Base-by-base conservation (phyloP, 2,888 invertebrate genomes). In the Epistrophe grossulariae region DNA sequence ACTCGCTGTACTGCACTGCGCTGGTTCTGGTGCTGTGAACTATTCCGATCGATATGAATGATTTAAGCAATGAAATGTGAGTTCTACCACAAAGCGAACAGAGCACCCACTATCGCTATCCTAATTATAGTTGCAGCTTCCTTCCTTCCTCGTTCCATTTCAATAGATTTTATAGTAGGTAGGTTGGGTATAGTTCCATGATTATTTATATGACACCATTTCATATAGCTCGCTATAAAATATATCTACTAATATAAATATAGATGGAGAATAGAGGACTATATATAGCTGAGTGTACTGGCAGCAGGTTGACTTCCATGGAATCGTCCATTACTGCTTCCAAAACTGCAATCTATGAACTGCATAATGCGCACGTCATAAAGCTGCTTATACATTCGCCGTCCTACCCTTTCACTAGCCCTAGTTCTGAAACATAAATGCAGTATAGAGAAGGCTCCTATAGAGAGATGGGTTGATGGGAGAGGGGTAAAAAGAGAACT, bases 101-200 rank as follows among this genome's bases (percentile, higher is more conserved):
- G 17, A 31, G 35, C 31, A 59, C 17, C 66, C 19, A 68, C 40
- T 19, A 73, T 31, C 57, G 71, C 45, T 31, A 59, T 66, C 43
- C 60, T 35, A 59, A 77, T 81, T 76, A 59, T 64, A 77, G 50
- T 59, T 72, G 66, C 68, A 73, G 68, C 45, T 55, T 78, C 68
- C 73, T 73, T 73, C 78, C 82, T 55, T 57, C 43, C 52, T 57
- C 17, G 52, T 64, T 48, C 60, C 38, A 68, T 73, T 78, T 55
- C 68, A 77, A 83, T 83, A 78, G 83, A 78, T 68, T 78, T 48
- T n/a, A 38, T 11, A 17, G 55, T 15, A 55, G 1, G 6, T 15
- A 40, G 68, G 43, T n/a, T 50, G 19, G 57, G n/a, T 31, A 59
- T 24, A 24, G 24, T n/a, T n/a, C n/a, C n/a, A n/a, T n/a, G n/a